Base-by-base conservation (phyloP, 2,113 vertebrate species). In the Athene noctua region DNA sequence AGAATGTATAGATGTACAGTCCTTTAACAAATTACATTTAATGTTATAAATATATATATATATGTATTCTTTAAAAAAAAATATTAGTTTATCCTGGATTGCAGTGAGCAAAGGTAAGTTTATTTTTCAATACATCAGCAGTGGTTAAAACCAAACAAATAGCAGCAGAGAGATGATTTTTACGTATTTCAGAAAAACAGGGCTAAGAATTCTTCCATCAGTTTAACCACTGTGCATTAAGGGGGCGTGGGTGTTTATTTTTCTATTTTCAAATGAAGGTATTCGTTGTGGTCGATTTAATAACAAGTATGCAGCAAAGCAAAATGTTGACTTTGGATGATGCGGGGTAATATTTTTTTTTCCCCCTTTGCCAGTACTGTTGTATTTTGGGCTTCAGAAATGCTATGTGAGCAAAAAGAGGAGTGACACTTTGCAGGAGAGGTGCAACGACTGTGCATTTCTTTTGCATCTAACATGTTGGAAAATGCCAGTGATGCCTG, bases 221-320 rank as follows among this genome's bases (percentile, higher is more conserved):
- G 87, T 96, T 96, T 96, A 97, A 97, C 96, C 96, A 96, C 95
- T 98, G 97, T 98, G 97, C 96, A 88, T 94, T 97, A 96, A 95
- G 89, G 90, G 86, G 82, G 94, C 10, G 86, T 90, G 93, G 73
- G 87, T 93, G 84, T 93, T 97, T 94, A 86, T 94, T 95, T 97
- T 93, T 93, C 89, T 89, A 93, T 97, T 96, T 98, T 97, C 96
- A 98, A 97, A 98, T 98, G 98, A 97, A 99, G 98, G 98, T 97
- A 97, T 97, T 98, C 97, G 97, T 97, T 97, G 96, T 89, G 97
- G 97, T 93, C 65, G 4, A 85, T 68, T 94, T 95, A 94, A 95
- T 93, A 87, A 90, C 92, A 73, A 91, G 89, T 90, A 84, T 87
- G 96, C 95, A 96, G 92, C 95, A 93, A 92, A 82, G 96, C 90